phyloP scores from a whole-genome alignment of 2,888 invertebrate species.

The Antitype chi region DNA sequence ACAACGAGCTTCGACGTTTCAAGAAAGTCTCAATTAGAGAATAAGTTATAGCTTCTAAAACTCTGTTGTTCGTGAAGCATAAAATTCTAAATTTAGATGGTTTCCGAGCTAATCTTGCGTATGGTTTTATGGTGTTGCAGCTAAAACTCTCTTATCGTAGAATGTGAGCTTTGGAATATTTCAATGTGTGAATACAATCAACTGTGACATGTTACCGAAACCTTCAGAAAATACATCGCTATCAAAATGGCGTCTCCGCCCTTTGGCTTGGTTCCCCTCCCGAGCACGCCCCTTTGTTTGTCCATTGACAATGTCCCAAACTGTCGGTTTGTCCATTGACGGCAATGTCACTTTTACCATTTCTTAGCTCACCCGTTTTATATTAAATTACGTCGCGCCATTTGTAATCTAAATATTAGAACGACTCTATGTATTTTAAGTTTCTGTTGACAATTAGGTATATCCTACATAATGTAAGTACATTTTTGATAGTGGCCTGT shows the following conservation, averaged over 20 bases:
- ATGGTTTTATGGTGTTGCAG: conserved; percentile 28
- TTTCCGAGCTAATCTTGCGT: conserved; percentile 42
- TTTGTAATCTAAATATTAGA: conserved; percentile 2
- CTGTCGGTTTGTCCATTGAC: conserved; percentile 76
- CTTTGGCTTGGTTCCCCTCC: conserved; percentile 68
- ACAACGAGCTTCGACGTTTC: conserved; percentile 78
- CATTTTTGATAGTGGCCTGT: not conserved
- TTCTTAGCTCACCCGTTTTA: conserved; percentile 9
- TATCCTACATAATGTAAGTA: not conserved
- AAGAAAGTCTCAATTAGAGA: conserved; percentile 70
- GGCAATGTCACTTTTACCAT: conserved; percentile 58
- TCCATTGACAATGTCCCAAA: no score
- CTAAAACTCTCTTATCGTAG: conserved; percentile 20
- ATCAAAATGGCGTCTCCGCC: conserved; percentile 77
- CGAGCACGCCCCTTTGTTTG: conserved; percentile 75
- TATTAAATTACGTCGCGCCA: conserved; percentile 2
- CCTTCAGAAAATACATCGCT: conserved; percentile 45
- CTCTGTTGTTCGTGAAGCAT: conserved; percentile 61
- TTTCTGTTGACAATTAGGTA: not conserved
- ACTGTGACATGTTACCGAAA: conserved; percentile 19
- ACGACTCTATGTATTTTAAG: not conserved
- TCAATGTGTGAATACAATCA: conserved; percentile 9
- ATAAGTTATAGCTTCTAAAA: conserved; percentile 74
- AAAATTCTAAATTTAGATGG: conserved; percentile 54
- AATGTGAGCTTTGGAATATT: conserved; percentile 24